phyloP scores from a whole-genome alignment of 2,113 vertebrate species.

The Proteles cristata region DNA sequence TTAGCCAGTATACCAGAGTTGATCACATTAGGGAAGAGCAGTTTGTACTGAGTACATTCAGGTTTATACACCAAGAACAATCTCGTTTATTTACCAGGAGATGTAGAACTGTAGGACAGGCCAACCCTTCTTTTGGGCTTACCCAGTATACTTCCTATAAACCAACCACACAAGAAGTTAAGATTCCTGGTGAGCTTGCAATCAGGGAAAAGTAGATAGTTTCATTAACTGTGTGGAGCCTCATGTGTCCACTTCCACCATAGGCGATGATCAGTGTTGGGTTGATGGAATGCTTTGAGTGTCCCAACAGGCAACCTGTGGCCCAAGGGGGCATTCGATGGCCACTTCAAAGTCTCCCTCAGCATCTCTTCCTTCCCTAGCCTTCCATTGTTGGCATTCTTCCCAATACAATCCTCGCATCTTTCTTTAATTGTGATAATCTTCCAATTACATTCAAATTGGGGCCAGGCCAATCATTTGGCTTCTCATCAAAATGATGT shows the following conservation, averaged over 20 bases:
- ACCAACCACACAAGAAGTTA: neutral
- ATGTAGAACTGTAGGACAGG: neutral
- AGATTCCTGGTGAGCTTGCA: neutral
- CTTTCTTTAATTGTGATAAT: conserved; percentile 14
- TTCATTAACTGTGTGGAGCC: neutral
- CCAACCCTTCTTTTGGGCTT: neutral
- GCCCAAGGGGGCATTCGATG: rapidly evolving
- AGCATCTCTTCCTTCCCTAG: neutral
- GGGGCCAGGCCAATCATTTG: neutral
- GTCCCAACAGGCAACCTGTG: neutral
- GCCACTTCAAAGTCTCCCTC: rapidly evolving
- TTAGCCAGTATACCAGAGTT: neutral
- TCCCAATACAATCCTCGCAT: neutral
- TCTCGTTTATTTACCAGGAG: neutral
- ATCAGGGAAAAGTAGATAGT: neutral
- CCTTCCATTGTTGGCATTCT: neutral
- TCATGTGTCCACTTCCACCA: neutral
- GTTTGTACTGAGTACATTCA: neutral
- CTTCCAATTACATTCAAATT: conserved; percentile 1
- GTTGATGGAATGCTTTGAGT: neutral
- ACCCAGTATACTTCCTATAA: rapidly evolving
- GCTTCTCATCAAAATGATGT: neutral
- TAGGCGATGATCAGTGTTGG: rapidly evolving
- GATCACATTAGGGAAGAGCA: neutral
- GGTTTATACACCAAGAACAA: neutral